A percentile compares a stretch with the other conserved stretches of the same genome.
phyloP scores from a whole-genome alignment of 2,113 vertebrate genomes.

The Alosa alosa region DNA sequence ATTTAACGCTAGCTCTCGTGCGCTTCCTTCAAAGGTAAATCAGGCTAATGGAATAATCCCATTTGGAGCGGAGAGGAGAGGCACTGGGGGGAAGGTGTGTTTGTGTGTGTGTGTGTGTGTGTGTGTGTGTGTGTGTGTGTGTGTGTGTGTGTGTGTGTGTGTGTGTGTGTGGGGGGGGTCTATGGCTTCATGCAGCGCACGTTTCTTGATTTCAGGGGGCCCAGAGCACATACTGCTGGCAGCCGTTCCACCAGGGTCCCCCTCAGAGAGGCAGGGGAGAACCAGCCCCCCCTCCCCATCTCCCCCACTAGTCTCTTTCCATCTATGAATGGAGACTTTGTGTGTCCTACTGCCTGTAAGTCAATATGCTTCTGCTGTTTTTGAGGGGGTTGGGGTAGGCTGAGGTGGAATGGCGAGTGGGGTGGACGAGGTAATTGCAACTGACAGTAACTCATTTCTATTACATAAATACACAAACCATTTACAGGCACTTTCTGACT shows the following conservation, averaged over 20 bases:
- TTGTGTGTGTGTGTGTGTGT: no score
- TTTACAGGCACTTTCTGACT: constrained; percentile 68
- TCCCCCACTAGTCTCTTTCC: constrained; percentile 21
- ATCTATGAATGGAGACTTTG: constrained; percentile 67
- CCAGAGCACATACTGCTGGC: background rate
- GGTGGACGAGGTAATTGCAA: constrained; percentile 62
- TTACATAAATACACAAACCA: constrained; percentile 68
- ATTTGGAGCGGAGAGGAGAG: constrained; percentile 40
- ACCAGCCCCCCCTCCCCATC: constrained; percentile 31
- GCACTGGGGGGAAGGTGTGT: background rate
- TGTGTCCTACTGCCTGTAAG: constrained; percentile 45
- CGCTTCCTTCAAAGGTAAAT: background rate
- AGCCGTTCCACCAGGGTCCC: constrained; percentile 46
- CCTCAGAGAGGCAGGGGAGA: constrained; percentile 26
- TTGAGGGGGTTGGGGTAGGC: constrained; percentile 35
- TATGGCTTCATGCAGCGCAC: constrained; percentile 33
- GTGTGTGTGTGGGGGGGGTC: constrained; percentile 14
- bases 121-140: background rate
- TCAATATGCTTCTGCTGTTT: constrained; percentile 51
- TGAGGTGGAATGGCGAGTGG: background rate
- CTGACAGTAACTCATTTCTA: constrained; percentile 66
- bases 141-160: background rate
- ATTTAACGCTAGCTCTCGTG: constrained; percentile 15
- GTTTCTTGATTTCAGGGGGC: constrained; percentile 44
- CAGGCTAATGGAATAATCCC: constrained; percentile 43